Evolutionary conservation across 2,888 invertebrate genomes (phyloP).

Genomic region (Xiphydria camelus): DNA sequence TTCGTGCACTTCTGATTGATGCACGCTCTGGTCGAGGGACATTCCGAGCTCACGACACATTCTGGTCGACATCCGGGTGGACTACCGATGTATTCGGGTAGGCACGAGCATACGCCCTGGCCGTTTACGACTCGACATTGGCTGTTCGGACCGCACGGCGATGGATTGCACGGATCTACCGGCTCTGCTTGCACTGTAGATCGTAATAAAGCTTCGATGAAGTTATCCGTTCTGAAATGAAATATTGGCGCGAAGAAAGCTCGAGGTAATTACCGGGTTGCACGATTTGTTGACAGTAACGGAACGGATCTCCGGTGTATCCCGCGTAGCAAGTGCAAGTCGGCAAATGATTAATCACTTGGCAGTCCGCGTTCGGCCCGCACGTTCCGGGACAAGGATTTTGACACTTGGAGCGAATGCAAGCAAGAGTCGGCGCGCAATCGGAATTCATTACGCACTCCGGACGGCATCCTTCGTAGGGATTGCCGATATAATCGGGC

Average conservation of each 20-base stretch:
- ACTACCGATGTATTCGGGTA: constrained; percentile 76
- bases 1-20: constrained; percentile 67
- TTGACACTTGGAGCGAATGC: constrained; percentile 74
- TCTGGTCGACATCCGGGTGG: constrained; percentile 84
- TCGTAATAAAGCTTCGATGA: background rate
- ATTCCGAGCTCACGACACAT: constrained; percentile 79
- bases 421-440: constrained; percentile 75
- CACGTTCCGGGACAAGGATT: constrained; percentile 83
- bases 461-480: constrained; percentile 66
- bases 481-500: constrained; percentile 54
- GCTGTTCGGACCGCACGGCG: constrained; percentile 83
- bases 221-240: background rate
- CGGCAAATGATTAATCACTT: constrained; percentile 73
- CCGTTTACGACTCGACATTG: constrained; percentile 77
- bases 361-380: constrained; percentile 67
- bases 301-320: constrained; percentile 75
- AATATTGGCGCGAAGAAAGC: background rate
- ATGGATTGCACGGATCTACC: constrained; percentile 70
- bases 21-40: constrained; percentile 77
- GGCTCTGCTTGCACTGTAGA: constrained; percentile 2
- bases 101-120: constrained; percentile 79
- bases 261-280: background rate
- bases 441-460: constrained; percentile 75
- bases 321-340: constrained; percentile 73
- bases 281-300: constrained; percentile 58